phyloP scores from a whole-genome alignment of 2,888 invertebrate genomes.

The Philereme vetulata region DNA sequence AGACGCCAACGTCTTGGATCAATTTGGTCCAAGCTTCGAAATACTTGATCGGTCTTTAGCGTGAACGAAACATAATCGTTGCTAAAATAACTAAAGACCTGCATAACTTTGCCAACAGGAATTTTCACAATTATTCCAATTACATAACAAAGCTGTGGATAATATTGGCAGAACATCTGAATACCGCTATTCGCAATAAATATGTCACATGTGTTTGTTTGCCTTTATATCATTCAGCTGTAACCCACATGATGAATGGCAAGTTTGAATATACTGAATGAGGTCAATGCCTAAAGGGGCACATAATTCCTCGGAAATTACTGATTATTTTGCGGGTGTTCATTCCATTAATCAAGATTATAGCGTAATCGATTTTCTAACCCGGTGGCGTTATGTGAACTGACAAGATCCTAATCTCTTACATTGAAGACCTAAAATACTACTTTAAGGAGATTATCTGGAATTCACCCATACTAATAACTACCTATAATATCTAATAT shows the following conservation, averaged over 20 bases:
- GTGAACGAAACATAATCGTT: too few species aligned
- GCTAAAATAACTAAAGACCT: too few species aligned
- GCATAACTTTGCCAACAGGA: too few species aligned
- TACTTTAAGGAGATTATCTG: neutral
- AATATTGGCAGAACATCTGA: neutral
- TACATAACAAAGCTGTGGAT: neutral
- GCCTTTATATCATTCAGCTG: neutral
- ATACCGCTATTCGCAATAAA: neutral
- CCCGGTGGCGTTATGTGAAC: slow-evolving; percentile 1
- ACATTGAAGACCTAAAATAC: slow-evolving; percentile 4
- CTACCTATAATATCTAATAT: too few species aligned
- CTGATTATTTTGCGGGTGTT: slow-evolving; percentile 27
- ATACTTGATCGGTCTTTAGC: too few species aligned
- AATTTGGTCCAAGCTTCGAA: too few species aligned
- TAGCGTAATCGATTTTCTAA: slow-evolving; percentile 14
- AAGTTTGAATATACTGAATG: slow-evolving; percentile 26
- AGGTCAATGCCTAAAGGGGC: slow-evolving; percentile 26
- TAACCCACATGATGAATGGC: slow-evolving; percentile 19
- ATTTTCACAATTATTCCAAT: too few species aligned
- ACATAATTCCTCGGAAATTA: slow-evolving; percentile 25
- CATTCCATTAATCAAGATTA: slow-evolving; percentile 27
- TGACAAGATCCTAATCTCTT: slow-evolving; percentile 5
- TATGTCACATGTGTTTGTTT: neutral
- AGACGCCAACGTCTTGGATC: too few species aligned
- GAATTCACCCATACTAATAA: too few species aligned